Evolutionary conservation across 1,140 invertebrate species (phyloP).

Genomic region (Cotesia glomerata): DNA sequence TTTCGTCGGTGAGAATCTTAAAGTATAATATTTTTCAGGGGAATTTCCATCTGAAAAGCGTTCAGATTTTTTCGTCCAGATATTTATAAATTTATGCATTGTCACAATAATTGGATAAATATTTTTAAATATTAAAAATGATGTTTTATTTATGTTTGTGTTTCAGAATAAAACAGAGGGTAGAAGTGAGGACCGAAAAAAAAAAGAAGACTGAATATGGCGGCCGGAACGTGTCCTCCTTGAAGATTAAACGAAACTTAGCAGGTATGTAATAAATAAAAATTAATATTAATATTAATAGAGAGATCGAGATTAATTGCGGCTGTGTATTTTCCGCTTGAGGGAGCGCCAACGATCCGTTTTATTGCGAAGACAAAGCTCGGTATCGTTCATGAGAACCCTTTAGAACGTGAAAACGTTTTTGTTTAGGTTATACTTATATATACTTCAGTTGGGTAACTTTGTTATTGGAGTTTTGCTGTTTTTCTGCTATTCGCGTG

Average conservation of each 20-base stretch:
- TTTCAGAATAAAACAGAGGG: slow-evolving; percentile 9
- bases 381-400: neutral
- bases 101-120: too few species aligned
- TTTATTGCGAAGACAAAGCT: neutral
- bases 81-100: too few species aligned
- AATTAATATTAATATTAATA: neutral
- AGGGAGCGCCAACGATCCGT: neutral
- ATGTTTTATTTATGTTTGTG: neutral
- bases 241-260: slow-evolving; percentile 36
- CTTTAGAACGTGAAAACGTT: slow-evolving; percentile 1
- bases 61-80: too few species aligned
- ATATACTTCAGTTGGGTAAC: too few species aligned
- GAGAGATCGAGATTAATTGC: neutral
- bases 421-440: neutral
- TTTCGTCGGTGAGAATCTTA: too few species aligned
- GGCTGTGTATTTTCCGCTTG: neutral
- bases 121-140: too few species aligned
- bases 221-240: slow-evolving; percentile 46
- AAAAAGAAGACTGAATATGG: slow-evolving; percentile 35
- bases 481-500: neutral
- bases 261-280: slow-evolving; percentile 30
- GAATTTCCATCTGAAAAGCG: too few species aligned
- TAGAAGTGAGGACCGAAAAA: neutral
- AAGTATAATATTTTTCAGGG: too few species aligned
- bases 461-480: too few species aligned